Base-by-base conservation (phyloP, 2,113 vertebrate genomes). In the Peromyscus maniculatus region DNA sequence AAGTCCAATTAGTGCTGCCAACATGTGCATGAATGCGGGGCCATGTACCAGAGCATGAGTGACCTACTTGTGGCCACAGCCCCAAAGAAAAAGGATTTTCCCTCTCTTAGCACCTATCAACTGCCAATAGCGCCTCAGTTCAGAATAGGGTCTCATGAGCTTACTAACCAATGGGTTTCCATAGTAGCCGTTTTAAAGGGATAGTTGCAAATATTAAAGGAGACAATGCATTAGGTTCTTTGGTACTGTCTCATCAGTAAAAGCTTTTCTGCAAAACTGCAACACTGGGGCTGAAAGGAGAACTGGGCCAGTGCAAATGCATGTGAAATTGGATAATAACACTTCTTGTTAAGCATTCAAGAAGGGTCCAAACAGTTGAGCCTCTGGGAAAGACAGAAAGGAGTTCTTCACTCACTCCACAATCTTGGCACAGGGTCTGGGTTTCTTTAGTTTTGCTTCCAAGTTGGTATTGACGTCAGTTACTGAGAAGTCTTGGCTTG, bases 291-390 rank as follows among this genome's bases (percentile, higher is more conserved):
- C 49, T 22, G 24, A 86, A 11, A 77, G 46, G 83, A 89, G 92
- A 95, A 62, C 33, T 67, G 79, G 93, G 39, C 83, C 66, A 94
- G 21, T 77, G 77, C 49, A 91, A 96, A 91, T 11, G 4, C 17
- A 75, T 84, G 86, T 87, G 74, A 46, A 74, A 94, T 93, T 89
- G 57, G 13, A 55, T 82, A 91, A 59, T 77, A 94, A 43, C 33
- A 89, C 21, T 57, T 94, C 71, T 96, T 91, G 79, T 43, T 96
- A 92, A 95, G 57, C 95, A 96, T 95, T 97, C 96, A 95, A 91
- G 91, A 97, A 87, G 8, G 69, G 13, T 84, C 55, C 62, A 78
- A 69, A 28, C 24, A 67, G 74, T 88, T 84, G 49, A 79, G 87
- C 89, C 74, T 87, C 62, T 92, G 82, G 80, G 52, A 87, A 95